Evolutionary conservation across 2,797 vertebrate species (phyloP).

Genomic region (Hozukius guyotensis): DNA sequence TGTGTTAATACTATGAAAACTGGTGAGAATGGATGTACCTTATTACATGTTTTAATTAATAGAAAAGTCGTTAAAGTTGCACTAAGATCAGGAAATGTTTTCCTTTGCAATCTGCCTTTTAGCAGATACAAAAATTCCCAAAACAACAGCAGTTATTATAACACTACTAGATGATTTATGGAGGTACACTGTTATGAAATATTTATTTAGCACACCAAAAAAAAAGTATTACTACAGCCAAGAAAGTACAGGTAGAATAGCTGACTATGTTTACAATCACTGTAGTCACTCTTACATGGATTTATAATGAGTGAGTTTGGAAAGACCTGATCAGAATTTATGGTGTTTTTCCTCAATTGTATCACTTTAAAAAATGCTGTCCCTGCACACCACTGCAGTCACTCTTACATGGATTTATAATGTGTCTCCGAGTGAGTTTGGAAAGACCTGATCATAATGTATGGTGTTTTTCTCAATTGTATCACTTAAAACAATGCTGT

Average conservation of each 20-base stretch:
- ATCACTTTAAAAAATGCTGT: too few relatives aligned
- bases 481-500: not conserved
- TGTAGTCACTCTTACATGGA: not conserved
- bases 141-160: not conserved
- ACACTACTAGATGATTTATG: not conserved
- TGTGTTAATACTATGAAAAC: not conserved
- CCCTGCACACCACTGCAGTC: too few relatives aligned
- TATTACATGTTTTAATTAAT: not conserved
- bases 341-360: not conserved
- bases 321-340: not conserved
- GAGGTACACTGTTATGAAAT: not conserved
- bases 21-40: not conserved
- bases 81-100: not conserved
- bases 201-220: not conserved
- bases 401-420: not conserved
- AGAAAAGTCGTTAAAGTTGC: not conserved
- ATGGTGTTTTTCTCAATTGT: not conserved
- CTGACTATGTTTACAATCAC: not conserved
- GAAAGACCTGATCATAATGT: not conserved
- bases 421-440: not conserved
- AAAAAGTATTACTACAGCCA: not conserved
- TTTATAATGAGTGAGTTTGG: not conserved
- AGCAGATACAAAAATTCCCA: not conserved
- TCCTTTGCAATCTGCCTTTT: not conserved
- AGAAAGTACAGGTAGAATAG: not conserved